Evolutionary conservation across 2,888 invertebrate species (phyloP).

Genomic region (Slavum lentiscoides): DNA sequence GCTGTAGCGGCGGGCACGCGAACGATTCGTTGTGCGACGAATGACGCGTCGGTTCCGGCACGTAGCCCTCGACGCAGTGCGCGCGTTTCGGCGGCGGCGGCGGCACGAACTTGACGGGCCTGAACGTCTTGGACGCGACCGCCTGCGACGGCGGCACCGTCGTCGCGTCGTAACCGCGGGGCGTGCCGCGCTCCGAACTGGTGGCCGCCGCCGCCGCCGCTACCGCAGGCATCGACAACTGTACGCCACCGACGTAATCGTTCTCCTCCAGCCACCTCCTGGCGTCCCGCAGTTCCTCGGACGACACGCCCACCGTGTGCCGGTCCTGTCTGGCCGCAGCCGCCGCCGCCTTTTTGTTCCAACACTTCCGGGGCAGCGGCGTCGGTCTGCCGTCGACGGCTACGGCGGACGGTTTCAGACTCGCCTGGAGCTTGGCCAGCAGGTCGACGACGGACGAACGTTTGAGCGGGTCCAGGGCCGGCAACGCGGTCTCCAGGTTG

Average conservation of each 20-base stretch:
- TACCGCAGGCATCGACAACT: background rate
- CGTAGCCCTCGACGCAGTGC: conserved; percentile 13
- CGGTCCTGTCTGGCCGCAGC: conserved; percentile 65
- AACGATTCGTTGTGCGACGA: conserved; percentile 8
- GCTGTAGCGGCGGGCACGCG: conserved; percentile 18
- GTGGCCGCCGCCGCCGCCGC: background rate
- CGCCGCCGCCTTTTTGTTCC: conserved; percentile 13
- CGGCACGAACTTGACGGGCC: conserved; percentile 53
- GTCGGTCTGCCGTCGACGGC: conserved; percentile 33
- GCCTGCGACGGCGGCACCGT: no score
- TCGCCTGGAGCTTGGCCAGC: conserved; percentile 71
- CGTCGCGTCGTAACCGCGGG: background rate
- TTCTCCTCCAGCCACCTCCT: conserved; percentile 73
- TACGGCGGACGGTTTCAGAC: conserved; percentile 59
- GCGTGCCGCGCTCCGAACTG: conserved; percentile 7
- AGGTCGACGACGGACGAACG: conserved; percentile 69
- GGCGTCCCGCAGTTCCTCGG: conserved; percentile 79
- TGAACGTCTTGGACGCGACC: conserved; percentile 26
- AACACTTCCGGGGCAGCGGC: conserved; percentile 29
- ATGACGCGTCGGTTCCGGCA: conserved; percentile 31
- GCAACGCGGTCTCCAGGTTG: conserved; percentile 74
- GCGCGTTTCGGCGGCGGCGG: conserved; percentile 40
- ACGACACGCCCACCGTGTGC: conserved; percentile 82
- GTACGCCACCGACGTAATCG: background rate
- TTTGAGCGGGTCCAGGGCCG: conserved; percentile 62